Percentiles rank a stretch among this genome's conserved stretches.
These are phyloP conservation scores for Dipodomys stephensi DNA, from an alignment of 2,113 vertebrate genomes.

Conservation along the genomic window DNA sequence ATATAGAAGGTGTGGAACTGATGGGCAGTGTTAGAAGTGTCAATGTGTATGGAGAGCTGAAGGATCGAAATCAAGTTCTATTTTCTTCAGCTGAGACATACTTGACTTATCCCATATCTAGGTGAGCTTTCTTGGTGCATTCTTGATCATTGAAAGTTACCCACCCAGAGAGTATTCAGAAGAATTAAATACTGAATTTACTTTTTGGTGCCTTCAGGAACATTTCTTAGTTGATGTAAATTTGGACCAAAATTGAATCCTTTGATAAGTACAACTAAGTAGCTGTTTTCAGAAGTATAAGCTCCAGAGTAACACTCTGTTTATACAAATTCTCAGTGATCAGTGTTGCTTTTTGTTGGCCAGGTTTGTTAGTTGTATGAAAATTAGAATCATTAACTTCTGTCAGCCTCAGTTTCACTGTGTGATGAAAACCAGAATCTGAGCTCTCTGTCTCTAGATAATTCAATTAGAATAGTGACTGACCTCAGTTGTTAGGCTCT, in stretches of 20 bases:
- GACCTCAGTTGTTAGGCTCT: neutral
- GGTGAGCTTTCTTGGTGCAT: neutral
- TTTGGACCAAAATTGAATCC: neutral
- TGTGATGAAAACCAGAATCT: neutral
- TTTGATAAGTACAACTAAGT: neutral
- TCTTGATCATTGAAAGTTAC: neutral
- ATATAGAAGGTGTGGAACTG: neutral
- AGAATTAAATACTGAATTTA: neutral
- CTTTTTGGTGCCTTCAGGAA: neutral
- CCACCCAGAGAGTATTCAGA: neutral
- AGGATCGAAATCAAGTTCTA: neutral
- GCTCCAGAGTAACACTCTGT: neutral
- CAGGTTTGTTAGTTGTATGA: neutral
- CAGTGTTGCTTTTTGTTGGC: neutral
- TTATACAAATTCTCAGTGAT: neutral
- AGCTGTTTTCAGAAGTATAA: neutral
- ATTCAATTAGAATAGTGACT: neutral
- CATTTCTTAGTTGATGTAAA: neutral
- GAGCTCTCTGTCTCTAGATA: neutral
- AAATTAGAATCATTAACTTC: slow-evolving; percentile 14
- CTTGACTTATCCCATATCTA: neutral
- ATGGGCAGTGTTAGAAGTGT: too few species aligned
- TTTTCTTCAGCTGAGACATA: neutral
- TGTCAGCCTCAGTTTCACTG: neutral
- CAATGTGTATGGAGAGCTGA: neutral